Evolutionary conservation across 2,888 invertebrate species (phyloP), one percentile per base, ranked within the genome.

Genomic region (Yponomeuta sedellus): DNA sequence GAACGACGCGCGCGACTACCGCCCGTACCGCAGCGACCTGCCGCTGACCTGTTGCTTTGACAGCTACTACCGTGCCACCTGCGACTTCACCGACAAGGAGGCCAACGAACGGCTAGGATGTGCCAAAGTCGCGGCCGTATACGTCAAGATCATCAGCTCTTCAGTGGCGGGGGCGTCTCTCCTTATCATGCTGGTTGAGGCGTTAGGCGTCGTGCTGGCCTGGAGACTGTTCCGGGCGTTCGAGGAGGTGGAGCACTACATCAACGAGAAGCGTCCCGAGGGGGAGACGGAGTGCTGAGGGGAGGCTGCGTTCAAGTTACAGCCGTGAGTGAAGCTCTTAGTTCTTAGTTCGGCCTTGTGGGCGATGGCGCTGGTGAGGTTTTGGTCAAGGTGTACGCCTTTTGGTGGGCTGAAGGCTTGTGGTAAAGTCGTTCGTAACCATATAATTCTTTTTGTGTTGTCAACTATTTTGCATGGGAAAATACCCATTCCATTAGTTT

Each of bases 121-220:
- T 79, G 89, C 90, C 70, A 90, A 90, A 77, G 91, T 91, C 67
- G 91, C 91, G 0, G 73, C 90, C n/a, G 91, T 89, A 25, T 91
- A 91, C 70, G 86, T 88, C 0, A 90, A 90, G 75, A 91, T 91
- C 66, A 89, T 91, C 71, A 88, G 88, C 68, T 89, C 90, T 0
- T 87, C 87, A 0, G 80, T 91, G 0, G 90, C 89, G 10, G 90
- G 88, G 16, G 86, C 86, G 52, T 87, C 89, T 0, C 71, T 90
- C 11, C 69, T 91, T 5, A 88, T 90, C 11, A 82, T 85, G 2
- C 57, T 90, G 44, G 70, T 89, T 44, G 89, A 90, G 71, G 83
- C 90, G 19, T 79, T 80, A 2, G 88, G 90, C 61, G 78, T 85
- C 4, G 74, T 88, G 12, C 72, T 90, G 10, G 84, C 90, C 64